Evolutionary conservation across 2,797 vertebrate genomes (phyloP).

Genomic region (Acipenser ruthenus): DNA sequence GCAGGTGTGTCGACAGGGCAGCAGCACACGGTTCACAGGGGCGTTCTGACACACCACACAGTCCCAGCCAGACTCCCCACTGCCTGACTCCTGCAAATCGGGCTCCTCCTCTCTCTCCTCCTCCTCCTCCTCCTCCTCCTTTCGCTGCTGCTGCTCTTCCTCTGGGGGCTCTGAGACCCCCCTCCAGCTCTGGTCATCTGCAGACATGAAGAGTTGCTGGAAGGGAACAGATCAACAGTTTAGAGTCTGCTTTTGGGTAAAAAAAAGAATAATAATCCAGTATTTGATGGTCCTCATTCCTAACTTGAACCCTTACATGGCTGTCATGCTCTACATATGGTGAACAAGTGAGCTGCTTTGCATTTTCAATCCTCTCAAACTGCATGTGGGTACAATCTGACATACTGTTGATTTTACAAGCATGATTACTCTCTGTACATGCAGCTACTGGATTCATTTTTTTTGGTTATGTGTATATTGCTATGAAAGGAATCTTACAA

Average conservation of each 20-base stretch:
- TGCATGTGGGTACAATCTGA: no score
- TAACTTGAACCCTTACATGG: no score
- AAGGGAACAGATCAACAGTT: conserved; percentile 24
- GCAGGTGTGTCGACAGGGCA: conserved; percentile 86
- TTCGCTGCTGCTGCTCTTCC: conserved; percentile 10
- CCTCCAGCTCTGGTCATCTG: conserved; percentile 42
- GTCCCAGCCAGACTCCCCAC: conserved; percentile 59
- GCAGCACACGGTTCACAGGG: conserved; percentile 77
- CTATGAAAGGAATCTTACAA: not conserved
- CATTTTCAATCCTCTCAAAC: no score
- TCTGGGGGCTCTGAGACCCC: conserved; percentile 7
- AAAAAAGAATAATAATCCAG: no score
- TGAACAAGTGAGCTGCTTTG: no score
- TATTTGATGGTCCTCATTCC: no score
- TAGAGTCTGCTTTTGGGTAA: no score
- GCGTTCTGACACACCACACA: conserved; percentile 92
- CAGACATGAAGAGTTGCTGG: conserved; percentile 93
- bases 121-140: conserved; percentile 10
- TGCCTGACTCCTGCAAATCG: conserved; percentile 11
- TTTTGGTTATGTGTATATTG: no score
- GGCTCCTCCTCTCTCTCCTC: conserved; percentile 39
- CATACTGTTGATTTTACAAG: not conserved
- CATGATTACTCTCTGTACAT: no score
- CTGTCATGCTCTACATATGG: no score
- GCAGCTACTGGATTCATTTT: no score